phyloP scores from a whole-genome alignment of 37 sponge, comb jelly and placozoan species.

The Chondrosia reniformis region DNA sequence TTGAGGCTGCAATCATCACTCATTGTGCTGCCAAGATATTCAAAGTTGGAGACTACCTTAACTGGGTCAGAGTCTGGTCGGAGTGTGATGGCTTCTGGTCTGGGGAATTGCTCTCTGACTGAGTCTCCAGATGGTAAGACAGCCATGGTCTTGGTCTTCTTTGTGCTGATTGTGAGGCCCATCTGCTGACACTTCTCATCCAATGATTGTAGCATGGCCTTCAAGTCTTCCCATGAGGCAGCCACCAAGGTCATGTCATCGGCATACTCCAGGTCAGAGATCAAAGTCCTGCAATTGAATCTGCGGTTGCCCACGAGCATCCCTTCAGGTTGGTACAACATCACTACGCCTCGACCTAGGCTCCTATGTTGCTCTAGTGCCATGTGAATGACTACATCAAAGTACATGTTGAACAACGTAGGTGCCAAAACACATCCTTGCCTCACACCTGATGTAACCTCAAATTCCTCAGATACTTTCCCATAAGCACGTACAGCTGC shows the following conservation, averaged over 20 bases:
- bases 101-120: too few species aligned
- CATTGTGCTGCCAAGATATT: too few species aligned
- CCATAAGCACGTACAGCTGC: slow-evolving; percentile 17
- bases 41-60: too few species aligned
- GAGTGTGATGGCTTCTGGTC: too few species aligned
- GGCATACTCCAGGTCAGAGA: slow-evolving; percentile 9
- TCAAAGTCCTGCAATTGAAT: not conserved
- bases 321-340: not conserved
- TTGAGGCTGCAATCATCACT: too few species aligned
- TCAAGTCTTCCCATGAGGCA: slow-evolving; percentile 17
- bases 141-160: slow-evolving; percentile 18
- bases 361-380: not conserved
- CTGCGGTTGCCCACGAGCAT: not conserved
- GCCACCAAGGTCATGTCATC: slow-evolving; percentile 11
- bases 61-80: too few species aligned
- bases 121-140: slow-evolving; percentile 7
- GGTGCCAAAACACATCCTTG: slow-evolving; percentile 22
- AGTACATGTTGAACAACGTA: slow-evolving; percentile 10
- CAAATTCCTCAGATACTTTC: slow-evolving; percentile 1
- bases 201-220: not conserved
- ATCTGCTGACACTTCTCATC: not conserved
- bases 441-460: not conserved
- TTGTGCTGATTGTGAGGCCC: slow-evolving; percentile 12
- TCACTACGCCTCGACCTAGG: not conserved
- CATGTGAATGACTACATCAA: not conserved